A percentile compares a stretch with the other conserved stretches of the same genome.
These are phyloP conservation scores for Chrysina gloriosa DNA, from an alignment of 2,888 invertebrate genomes.

Conservation along the genomic window DNA sequence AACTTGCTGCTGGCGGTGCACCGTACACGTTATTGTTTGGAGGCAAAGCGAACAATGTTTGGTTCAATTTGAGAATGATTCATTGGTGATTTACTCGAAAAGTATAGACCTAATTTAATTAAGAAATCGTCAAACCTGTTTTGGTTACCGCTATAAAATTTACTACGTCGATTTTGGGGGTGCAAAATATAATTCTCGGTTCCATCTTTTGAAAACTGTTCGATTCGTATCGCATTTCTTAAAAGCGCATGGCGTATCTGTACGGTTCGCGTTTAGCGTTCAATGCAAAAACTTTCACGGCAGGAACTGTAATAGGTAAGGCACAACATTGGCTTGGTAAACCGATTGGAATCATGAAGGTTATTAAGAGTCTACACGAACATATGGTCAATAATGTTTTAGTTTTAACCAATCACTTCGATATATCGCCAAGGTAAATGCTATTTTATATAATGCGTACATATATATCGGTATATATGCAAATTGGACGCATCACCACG, in stretches of 20 bases:
- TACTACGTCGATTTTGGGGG: conserved; percentile 54
- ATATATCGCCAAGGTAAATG: conserved; percentile 20
- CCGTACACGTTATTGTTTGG: conserved; percentile 17
- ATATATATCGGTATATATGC: not conserved
- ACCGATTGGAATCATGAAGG: conserved; percentile 17
- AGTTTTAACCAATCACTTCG: conserved; percentile 20
- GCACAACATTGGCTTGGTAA: conserved; percentile 27
- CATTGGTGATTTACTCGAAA: not conserved
- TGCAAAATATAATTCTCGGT: conserved; percentile 58
- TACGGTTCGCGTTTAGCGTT: conserved; percentile 11
- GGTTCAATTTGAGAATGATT: not conserved
- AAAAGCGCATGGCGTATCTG: not conserved
- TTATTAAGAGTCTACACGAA: conserved; percentile 27
- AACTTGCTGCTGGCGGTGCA: not conserved
- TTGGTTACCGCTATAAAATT: not conserved
- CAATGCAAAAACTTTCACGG: conserved; percentile 49
- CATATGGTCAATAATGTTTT: conserved; percentile 26
- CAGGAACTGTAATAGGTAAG: conserved; percentile 42
- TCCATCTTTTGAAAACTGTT: conserved; percentile 51
- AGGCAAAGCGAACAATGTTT: not conserved
- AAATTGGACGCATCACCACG: not conserved
- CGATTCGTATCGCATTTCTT: conserved; percentile 1
- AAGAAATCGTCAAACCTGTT: conserved; percentile 40
- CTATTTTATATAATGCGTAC: not conserved
- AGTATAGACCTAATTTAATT: conserved; percentile 20